Conservation (phyloP, 2,113 vertebrate species). For the Ardeotis arabs region DNA sequence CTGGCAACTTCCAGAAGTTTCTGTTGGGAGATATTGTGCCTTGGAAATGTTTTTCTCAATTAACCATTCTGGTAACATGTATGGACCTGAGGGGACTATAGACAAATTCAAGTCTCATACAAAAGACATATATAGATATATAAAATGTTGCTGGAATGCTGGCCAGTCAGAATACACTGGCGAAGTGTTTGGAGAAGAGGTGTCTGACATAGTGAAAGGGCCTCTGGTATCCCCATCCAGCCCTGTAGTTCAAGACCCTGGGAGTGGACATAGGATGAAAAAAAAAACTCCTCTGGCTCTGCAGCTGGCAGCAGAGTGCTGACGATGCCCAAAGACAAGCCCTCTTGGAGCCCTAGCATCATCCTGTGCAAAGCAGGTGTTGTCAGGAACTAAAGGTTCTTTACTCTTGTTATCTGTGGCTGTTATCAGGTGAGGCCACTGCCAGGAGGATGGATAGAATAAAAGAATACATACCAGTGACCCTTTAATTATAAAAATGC, state of each 20-base stretch:
- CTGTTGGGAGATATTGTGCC: background rate
- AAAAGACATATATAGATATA: background rate
- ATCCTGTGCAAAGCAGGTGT: conserved; percentile 28
- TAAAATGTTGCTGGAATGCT: background rate
- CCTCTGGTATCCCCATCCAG: background rate
- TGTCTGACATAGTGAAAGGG: background rate
- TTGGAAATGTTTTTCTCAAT: background rate
- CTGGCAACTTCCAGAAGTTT: background rate
- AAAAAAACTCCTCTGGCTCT: background rate
- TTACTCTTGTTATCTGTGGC: background rate
- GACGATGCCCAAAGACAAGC: background rate
- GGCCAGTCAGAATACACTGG: background rate
- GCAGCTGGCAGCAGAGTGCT: background rate
- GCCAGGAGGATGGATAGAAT: background rate
- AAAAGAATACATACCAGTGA: background rate
- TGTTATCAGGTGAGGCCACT: conserved; percentile 14
- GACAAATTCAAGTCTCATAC: background rate
- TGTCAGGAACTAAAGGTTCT: background rate
- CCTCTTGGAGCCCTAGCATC: background rate
- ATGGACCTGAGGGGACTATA: background rate
- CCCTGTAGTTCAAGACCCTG: background rate
- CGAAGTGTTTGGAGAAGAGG: background rate
- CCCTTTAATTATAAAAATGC: conserved; percentile 16
- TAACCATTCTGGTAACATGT: background rate
- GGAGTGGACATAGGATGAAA: background rate